Percentiles rank a stretch among this genome's conserved stretches.
phyloP scores from a whole-genome alignment of 2,797 vertebrate species.

The Avahi laniger region DNA sequence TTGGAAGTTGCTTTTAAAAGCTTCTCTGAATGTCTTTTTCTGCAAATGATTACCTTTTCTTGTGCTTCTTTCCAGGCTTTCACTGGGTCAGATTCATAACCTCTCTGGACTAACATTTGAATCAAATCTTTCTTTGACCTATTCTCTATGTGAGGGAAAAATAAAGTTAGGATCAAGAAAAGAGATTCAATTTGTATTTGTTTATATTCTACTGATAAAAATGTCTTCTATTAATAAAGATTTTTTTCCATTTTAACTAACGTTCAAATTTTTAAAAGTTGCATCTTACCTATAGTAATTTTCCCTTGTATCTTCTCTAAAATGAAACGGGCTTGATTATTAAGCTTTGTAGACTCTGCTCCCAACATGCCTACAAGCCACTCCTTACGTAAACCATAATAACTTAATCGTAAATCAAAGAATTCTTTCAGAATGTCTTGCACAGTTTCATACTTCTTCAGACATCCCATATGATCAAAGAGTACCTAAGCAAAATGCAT shows the following conservation, averaged over 20 bases:
- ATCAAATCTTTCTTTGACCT: constrained; percentile 97
- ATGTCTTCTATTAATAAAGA: constrained; percentile 72
- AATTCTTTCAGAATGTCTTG: constrained; percentile 98
- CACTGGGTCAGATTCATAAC: constrained; percentile 97
- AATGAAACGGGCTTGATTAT: constrained; percentile 98
- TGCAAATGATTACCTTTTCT: constrained; percentile 87
- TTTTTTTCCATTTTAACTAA: constrained; percentile 60
- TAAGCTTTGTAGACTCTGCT: constrained; percentile 94
- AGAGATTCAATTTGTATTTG: constrained; percentile 78
- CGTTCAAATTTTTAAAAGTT: constrained; percentile 49
- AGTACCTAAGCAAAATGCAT: constrained; percentile 89
- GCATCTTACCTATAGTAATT: constrained; percentile 92
- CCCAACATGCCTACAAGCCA: constrained; percentile 96
- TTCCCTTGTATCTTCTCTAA: constrained; percentile 99
- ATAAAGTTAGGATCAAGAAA: constrained; percentile 71
- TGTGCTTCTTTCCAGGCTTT: constrained; percentile 95
- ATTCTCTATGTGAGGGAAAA: constrained; percentile 90
- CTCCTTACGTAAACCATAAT: constrained; percentile 96
- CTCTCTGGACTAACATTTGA: constrained; percentile 96
- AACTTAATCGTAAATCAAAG: constrained; percentile 96
- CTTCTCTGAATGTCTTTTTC: constrained; percentile 78
- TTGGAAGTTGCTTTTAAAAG: constrained; percentile 74
- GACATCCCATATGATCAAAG: constrained; percentile 99
- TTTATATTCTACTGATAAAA: constrained; percentile 71
- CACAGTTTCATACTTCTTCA: constrained; percentile 98